Conservation (phyloP, 2,797 vertebrate genomes). For the Psittacula echo region DNA sequence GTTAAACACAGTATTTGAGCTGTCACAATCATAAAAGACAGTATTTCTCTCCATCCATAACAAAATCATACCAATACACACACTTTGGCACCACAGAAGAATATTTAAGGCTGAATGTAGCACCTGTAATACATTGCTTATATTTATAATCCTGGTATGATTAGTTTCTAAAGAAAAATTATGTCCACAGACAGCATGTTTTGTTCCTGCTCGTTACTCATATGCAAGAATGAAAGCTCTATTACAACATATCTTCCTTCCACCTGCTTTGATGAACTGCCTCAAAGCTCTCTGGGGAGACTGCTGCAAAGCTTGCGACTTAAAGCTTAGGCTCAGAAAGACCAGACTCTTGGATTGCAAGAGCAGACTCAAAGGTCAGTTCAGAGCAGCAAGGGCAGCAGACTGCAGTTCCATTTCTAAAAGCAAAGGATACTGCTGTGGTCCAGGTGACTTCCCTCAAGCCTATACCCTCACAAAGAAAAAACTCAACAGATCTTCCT, state of each 20-base stretch:
- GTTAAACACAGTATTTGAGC: constrained; percentile 2
- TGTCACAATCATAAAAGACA: constrained; percentile 26
- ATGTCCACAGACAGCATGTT: constrained; percentile 22
- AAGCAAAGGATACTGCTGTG: constrained; percentile 32
- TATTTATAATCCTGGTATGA: constrained; percentile 21
- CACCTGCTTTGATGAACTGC: constrained; percentile 60
- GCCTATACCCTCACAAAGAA: constrained; percentile 53
- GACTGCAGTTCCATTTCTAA: constrained; percentile 54
- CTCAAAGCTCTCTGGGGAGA: constrained; percentile 51
- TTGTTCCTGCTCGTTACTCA: constrained; percentile 18
- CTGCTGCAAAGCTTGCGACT: constrained; percentile 53
- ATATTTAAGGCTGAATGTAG: not conserved
- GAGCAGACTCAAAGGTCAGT: constrained; percentile 61
- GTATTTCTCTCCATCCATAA: not conserved
- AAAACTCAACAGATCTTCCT: constrained; percentile 65
- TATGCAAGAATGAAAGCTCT: constrained; percentile 38
- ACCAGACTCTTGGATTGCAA: constrained; percentile 47
- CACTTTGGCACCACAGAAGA: not conserved
- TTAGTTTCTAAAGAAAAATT: constrained; percentile 34
- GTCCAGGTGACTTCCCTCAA: constrained; percentile 74
- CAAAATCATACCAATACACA: constrained; percentile 4
- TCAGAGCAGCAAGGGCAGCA: constrained; percentile 16
- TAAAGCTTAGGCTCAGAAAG: constrained; percentile 40
- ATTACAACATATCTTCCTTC: constrained; percentile 22
- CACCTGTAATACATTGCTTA: constrained; percentile 2